These are phyloP conservation scores for Chrysopilus asiliformis DNA, from an alignment of 2,888 invertebrate genomes.

Conservation along the genomic window DNA sequence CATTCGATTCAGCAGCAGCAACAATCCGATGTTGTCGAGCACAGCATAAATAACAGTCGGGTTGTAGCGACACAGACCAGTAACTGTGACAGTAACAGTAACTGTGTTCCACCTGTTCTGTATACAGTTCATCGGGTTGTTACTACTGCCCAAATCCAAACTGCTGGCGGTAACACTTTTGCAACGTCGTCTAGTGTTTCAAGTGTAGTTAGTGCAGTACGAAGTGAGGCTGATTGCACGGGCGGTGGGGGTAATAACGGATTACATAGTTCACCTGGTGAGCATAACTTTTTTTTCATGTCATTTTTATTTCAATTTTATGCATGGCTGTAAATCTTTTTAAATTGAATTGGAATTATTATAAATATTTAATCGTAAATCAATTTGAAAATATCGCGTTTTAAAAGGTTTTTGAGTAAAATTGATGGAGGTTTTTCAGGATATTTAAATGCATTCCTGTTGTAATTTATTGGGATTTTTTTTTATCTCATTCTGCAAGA, in stretches of 20 bases:
- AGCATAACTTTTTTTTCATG: too few species aligned
- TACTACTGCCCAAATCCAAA: constrained; percentile 35
- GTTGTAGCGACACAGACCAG: constrained; percentile 30
- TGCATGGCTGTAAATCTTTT: too few species aligned
- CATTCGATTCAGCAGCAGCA: constrained; percentile 16
- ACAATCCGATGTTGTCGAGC: constrained; percentile 19
- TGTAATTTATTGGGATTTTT: too few species aligned
- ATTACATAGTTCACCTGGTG: constrained; percentile 28
- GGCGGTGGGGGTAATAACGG: constrained; percentile 18
- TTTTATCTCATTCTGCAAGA: too few species aligned
- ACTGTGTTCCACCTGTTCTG: constrained; percentile 25
- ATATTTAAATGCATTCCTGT: too few species aligned
- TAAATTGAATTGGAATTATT: too few species aligned
- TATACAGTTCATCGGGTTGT: constrained; percentile 36
- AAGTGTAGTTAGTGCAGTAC: constrained; percentile 31
- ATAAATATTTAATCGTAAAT: too few species aligned
- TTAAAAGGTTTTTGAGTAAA: too few species aligned
- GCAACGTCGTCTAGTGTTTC: constrained; percentile 35
- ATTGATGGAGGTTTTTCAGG: too few species aligned
- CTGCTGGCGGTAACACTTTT: constrained; percentile 30
- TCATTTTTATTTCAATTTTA: too few species aligned
- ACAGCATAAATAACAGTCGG: constrained; percentile 22
- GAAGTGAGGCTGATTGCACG: constrained; percentile 21
- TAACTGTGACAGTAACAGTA: constrained; percentile 19
- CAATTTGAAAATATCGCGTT: too few species aligned